phyloP scores from a whole-genome alignment of 2,888 invertebrate genomes.

The Nasonovia ribisnigri region DNA sequence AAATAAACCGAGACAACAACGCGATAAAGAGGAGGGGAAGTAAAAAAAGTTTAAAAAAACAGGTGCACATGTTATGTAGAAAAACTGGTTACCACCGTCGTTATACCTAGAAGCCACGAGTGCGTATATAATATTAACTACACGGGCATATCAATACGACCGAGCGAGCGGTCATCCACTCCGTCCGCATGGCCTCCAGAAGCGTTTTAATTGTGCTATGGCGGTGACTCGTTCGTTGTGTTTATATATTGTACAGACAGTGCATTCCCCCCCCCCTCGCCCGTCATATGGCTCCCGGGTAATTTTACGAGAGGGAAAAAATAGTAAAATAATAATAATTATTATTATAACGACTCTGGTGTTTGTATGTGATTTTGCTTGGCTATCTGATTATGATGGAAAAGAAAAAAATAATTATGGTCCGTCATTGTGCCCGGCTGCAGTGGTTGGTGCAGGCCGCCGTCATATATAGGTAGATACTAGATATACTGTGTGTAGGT shows the following conservation, averaged over 20 bases:
- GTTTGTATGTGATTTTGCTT: constrained; percentile 59
- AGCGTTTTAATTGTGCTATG: constrained; percentile 61
- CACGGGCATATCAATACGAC: constrained; percentile 51
- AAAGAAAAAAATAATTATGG: constrained; percentile 55
- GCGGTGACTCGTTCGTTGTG: constrained; percentile 42
- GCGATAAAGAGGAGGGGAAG: constrained; percentile 1
- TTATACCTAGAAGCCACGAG: constrained; percentile 64
- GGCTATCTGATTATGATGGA: constrained; percentile 55
- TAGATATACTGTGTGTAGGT: not conserved
- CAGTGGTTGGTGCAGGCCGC: not conserved
- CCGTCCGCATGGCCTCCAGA: constrained; percentile 62
- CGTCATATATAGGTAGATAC: not conserved
- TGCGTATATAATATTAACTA: constrained; percentile 57
- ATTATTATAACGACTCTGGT: constrained; percentile 59
- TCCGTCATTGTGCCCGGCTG: constrained; percentile 35
- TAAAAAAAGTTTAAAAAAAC: constrained; percentile 50
- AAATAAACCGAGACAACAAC: constrained; percentile 47
- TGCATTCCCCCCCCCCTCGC: not conserved
- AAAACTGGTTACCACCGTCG: constrained; percentile 62
- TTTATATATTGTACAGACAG: constrained; percentile 12
- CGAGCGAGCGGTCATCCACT: constrained; percentile 64
- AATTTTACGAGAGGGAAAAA: constrained; percentile 35
- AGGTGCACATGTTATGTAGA: constrained; percentile 60
- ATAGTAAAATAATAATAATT: constrained; percentile 53
- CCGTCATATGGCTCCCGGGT: constrained; percentile 57